These are phyloP conservation scores for Thamnophis sirtalis DNA, from an alignment of 2,113 vertebrate genomes.

Conservation along the genomic window DNA sequence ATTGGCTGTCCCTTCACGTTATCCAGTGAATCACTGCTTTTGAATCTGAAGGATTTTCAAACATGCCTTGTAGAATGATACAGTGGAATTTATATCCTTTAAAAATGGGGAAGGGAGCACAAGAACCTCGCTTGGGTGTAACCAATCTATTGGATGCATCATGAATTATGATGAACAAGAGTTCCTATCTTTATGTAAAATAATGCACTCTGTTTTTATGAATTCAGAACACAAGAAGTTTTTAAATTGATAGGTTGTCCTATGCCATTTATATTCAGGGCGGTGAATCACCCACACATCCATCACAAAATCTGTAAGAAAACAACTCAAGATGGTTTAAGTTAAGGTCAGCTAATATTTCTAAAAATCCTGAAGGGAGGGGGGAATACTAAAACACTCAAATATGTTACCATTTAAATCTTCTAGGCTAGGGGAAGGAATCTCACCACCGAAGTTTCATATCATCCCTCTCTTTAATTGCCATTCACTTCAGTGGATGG, in stretches of 20 bases:
- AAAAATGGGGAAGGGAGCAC: background rate
- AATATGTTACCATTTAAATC: background rate
- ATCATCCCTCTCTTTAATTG: background rate
- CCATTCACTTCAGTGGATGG: background rate
- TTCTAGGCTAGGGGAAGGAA: background rate
- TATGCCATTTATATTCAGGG: background rate
- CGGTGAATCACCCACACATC: background rate
- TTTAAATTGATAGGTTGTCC: background rate
- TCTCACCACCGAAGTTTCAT: background rate
- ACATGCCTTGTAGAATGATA: background rate
- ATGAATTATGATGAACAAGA: background rate
- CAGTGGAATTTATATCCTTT: background rate
- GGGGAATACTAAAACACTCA: background rate
- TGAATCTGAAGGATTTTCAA: background rate
- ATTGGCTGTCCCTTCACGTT: background rate
- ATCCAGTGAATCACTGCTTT: background rate
- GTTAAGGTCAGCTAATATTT: background rate
- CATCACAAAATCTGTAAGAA: background rate
- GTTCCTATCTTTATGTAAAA: background rate
- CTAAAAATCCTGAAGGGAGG: background rate
- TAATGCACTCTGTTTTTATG: background rate
- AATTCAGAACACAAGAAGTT: slow-evolving; percentile 29
- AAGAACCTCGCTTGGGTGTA: background rate
- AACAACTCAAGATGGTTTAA: background rate
- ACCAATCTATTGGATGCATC: background rate